Conservation (phyloP, 2,113 vertebrate species). For the Trichechus manatus region DNA sequence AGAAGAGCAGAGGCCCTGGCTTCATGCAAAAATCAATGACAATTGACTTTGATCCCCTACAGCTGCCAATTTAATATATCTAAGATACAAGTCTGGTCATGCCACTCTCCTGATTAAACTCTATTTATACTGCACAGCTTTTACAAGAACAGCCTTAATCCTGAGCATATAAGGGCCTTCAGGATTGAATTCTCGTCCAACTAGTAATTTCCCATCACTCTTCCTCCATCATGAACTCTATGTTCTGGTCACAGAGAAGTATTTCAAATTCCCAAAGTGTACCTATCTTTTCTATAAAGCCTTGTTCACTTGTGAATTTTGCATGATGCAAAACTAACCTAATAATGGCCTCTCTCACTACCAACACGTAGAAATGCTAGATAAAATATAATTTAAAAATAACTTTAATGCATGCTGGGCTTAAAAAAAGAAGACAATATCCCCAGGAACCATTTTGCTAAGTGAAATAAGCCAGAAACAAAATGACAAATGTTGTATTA, state of each 20-base stretch:
- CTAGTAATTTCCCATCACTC: not conserved
- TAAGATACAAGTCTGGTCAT: not conserved
- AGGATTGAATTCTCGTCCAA: not conserved
- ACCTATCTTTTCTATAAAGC: not conserved
- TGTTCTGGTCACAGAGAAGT: not conserved
- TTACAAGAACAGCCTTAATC: not conserved
- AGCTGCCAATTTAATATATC: not conserved
- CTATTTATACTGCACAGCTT: not conserved
- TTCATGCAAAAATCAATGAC: slow-evolving; percentile 2
- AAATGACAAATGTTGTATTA: not conserved
- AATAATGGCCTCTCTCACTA: not conserved
- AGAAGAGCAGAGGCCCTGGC: not conserved
- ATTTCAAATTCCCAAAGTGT: not conserved
- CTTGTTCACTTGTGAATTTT: slow-evolving; percentile 38
- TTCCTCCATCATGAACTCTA: not conserved
- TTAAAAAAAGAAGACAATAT: not conserved
- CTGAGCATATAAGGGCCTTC: not conserved
- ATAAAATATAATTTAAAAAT: slow-evolving; percentile 5
- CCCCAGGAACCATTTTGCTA: not conserved
- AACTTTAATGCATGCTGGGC: not conserved
- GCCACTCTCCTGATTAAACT: not conserved
- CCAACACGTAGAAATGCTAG: not conserved
- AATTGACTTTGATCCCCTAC: not conserved
- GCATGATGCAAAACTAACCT: not conserved
- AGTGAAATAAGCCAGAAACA: not conserved